phyloP scores from a whole-genome alignment of 2,888 invertebrate genomes.

The Tromatobia lineatoria region DNA sequence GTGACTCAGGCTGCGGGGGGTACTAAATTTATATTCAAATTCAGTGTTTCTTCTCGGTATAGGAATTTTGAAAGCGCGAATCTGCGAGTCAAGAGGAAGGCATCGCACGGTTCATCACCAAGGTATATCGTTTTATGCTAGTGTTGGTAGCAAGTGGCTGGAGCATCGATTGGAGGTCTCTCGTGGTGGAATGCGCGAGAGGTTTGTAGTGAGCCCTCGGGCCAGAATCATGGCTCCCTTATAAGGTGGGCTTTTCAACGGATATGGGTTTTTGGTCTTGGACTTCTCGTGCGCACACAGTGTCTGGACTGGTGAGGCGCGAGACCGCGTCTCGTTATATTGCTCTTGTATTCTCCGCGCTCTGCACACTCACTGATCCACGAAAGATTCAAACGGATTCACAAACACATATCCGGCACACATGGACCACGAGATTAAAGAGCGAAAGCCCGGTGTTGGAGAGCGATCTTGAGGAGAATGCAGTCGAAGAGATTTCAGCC shows the following conservation, averaged over 20 bases:
- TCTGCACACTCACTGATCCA: conserved; percentile 32
- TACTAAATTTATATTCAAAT: conserved; percentile 76
- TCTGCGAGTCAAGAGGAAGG: conserved; percentile 10
- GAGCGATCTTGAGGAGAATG: conserved; percentile 35
- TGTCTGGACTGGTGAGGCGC: conserved; percentile 8
- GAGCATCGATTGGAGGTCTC: conserved; percentile 45
- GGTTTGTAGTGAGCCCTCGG: conserved; percentile 73
- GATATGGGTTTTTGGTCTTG: conserved; percentile 76
- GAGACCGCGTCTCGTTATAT: conserved; percentile 39
- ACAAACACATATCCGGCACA: neutral
- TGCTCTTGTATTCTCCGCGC: conserved; percentile 28
- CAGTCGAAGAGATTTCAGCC: conserved; percentile 27
- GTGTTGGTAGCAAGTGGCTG: conserved; percentile 18
- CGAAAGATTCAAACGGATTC: conserved; percentile 24
- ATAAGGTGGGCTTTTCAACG: conserved; percentile 75
- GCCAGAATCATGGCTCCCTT: conserved; percentile 72
- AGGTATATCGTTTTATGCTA: conserved; percentile 15
- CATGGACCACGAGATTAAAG: conserved; percentile 40
- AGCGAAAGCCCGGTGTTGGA: conserved; percentile 46
- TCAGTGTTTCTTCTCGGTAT: conserved; percentile 71
- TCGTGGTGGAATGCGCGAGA: conserved; percentile 73
- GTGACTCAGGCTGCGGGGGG: conserved; percentile 62
- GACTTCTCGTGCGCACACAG: conserved; percentile 23
- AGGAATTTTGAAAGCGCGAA: conserved; percentile 25
- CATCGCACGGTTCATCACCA: conserved; percentile 27